Evolutionary conservation across 2,888 invertebrate genomes (phyloP), one percentile per base, ranked within the genome.

Genomic region (Clunio marinus): DNA sequence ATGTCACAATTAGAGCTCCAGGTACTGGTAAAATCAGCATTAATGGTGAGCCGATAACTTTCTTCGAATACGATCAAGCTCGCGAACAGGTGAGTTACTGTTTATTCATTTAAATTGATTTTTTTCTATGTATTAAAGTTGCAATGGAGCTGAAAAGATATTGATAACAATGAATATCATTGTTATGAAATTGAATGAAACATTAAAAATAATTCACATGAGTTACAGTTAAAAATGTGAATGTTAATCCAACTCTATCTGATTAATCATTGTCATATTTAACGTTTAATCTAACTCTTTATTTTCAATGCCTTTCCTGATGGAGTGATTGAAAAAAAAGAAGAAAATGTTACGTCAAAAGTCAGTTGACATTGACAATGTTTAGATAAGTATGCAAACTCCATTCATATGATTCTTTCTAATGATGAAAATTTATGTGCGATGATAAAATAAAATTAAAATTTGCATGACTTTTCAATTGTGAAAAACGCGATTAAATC

Each of bases 21-120:
- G 96, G 97, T 13, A 86, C 88, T 62, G 96, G 97, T 1, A 83
- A 86, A 75, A 83, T 96, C 68, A 83, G 81, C 27, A 88, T 96
- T 68, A 96, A 96, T 79, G 90, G 88, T 2, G 75, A 85, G 74
- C 88, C 89, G 75, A 83, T 95, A 32, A 83, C 83, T 5, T 93
- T 91, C 76, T 96, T 96, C 76, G 77, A 82, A 27, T 81, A 85
- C 72, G 75, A 84, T 3, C 87, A 89, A 74, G 80, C 86, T 17
- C 84, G 89, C 73, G 88, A 93, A 81, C 89, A 91, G 83, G 91
- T 93, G 69, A 76, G 78, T 74, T 68, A 60, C 5, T 32, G 32
- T 4, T 32, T 7, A 7, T 32, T 32, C 32, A 32, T 22, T 22
- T 51, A 3, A 13, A 45, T 70, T 72, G n/a, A 46, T 70, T 15